Evolutionary conservation across 2,888 invertebrate species (phyloP).

Genomic region (Apamea anceps): DNA sequence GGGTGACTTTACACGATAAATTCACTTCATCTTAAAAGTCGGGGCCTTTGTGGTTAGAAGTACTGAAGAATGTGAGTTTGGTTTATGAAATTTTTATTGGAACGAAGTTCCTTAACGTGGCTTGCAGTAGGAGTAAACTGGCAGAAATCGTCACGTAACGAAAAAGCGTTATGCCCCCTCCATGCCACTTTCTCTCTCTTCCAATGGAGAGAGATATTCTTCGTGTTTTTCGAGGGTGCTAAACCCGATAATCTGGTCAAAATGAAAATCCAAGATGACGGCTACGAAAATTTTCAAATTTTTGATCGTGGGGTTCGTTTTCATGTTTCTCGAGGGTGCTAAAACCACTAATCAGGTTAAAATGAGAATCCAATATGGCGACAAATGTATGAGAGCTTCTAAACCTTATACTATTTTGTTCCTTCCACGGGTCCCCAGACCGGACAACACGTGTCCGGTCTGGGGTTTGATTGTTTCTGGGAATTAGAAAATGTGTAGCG

Average conservation of each 20-base stretch:
- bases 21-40: constrained; percentile 51
- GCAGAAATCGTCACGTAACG: not conserved
- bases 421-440: not conserved
- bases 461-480: constrained; percentile 16
- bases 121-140: not conserved
- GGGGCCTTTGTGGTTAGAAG: constrained; percentile 39
- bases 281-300: too few relatives aligned
- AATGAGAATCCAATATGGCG: too few relatives aligned
- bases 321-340: too few relatives aligned
- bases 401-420: not conserved
- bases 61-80: constrained; percentile 16
- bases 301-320: too few relatives aligned
- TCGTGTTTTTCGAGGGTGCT: not conserved
- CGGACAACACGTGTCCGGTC: not conserved
- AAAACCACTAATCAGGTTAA: too few relatives aligned
- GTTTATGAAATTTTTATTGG: constrained; percentile 28
- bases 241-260: too few relatives aligned
- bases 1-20: constrained; percentile 56
- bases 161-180: not conserved
- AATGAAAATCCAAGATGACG: too few relatives aligned
- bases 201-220: too few relatives aligned
- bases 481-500: not conserved
- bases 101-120: not conserved
- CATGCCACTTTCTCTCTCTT: too few relatives aligned
- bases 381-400: not conserved